Conservation (phyloP, 2,797 vertebrate species). For the Mastacembelus armatus region DNA sequence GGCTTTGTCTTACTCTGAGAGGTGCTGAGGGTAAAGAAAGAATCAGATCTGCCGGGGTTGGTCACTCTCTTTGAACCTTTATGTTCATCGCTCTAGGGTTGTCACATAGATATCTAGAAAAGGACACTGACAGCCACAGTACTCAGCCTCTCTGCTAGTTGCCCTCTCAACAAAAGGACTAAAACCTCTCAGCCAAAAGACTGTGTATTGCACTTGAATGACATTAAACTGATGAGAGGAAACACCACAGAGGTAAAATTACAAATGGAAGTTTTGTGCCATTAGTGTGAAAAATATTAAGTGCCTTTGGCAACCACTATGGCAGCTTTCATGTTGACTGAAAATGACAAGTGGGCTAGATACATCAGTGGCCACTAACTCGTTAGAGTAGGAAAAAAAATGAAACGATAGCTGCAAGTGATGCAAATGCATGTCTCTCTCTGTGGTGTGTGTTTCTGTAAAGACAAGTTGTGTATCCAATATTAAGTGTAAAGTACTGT, state of each 20-base stretch:
- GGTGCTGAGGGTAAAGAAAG: slow-evolving; percentile 2
- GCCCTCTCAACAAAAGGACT: too few species aligned
- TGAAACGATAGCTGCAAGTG: neutral
- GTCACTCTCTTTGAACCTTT: slow-evolving; percentile 28
- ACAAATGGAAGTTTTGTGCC: neutral
- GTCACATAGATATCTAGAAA: neutral
- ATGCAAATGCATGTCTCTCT: neutral
- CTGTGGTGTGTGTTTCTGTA: neutral
- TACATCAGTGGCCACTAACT: too few species aligned
- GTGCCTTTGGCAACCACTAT: neutral
- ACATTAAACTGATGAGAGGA: neutral
- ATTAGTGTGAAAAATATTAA: neutral
- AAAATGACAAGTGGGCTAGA: too few species aligned
- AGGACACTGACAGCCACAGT: neutral
- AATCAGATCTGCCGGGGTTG: slow-evolving; percentile 33
- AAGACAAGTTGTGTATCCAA: neutral
- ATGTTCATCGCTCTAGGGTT: slow-evolving; percentile 9
- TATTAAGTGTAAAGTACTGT: neutral
- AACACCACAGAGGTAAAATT: neutral
- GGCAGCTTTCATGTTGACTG: too few species aligned
- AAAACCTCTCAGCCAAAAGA: too few species aligned
- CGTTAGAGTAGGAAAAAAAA: too few species aligned
- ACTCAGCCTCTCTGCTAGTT: neutral
- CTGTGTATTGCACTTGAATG: too few species aligned
- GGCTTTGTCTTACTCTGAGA: slow-evolving; percentile 32